These are phyloP conservation scores for Chironomus tepperi DNA, from an alignment of 1,140 invertebrate genomes.

Conservation along the genomic window DNA sequence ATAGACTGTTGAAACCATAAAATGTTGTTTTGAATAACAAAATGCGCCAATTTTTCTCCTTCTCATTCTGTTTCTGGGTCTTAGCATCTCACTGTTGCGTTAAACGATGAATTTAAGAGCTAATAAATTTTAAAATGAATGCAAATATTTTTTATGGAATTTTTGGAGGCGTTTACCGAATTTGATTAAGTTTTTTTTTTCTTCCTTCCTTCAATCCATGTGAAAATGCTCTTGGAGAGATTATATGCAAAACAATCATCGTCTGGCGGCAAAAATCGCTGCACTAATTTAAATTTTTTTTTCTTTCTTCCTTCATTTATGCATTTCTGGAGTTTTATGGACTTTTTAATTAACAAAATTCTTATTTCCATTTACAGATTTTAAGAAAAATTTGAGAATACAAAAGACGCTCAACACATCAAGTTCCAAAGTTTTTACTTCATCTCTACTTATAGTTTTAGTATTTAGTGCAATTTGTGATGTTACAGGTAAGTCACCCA, in stretches of 20 bases:
- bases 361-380: not conserved
- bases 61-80: too few relatives aligned
- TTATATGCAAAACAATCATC: slow-evolving; percentile 9
- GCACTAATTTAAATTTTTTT: slow-evolving; percentile 14
- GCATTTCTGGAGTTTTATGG: not conserved
- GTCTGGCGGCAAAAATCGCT: not conserved
- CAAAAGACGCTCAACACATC: slow-evolving; percentile 11
- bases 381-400: not conserved
- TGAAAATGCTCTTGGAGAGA: not conserved
- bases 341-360: not conserved
- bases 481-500: slow-evolving; percentile 15
- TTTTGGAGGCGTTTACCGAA: slow-evolving; percentile 11
- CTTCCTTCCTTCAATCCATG: not conserved
- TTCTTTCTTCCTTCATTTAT: not conserved
- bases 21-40: slow-evolving; percentile 9
- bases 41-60: not conserved
- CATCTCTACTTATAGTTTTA: not conserved
- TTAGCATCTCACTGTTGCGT: not conserved
- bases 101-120: slow-evolving; percentile 13
- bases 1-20: slow-evolving; percentile 13
- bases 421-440: slow-evolving; percentile 2
- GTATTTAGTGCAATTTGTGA: slow-evolving; percentile 17
- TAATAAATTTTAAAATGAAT: slow-evolving; percentile 15
- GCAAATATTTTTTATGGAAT: slow-evolving; percentile 14
- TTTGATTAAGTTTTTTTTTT: slow-evolving; percentile 5